Conservation (phyloP, 2,797 vertebrate genomes). For the Pipistrellus pygmaeus region DNA sequence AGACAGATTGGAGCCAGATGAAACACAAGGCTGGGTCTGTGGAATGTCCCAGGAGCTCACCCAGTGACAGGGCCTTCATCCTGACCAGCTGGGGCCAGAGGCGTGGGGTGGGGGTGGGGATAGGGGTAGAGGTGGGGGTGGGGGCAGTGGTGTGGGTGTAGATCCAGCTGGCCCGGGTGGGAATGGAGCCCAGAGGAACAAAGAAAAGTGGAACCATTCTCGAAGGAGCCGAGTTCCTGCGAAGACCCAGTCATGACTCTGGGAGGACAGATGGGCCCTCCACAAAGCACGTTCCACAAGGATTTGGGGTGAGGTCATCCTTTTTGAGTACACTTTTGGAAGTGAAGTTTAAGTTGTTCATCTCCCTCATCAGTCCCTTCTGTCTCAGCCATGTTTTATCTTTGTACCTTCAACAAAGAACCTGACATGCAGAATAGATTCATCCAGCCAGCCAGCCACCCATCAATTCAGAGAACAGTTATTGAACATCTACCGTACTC, state of each 20-base stretch:
- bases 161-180: background rate
- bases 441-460: background rate
- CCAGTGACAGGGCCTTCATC: background rate
- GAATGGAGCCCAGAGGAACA: background rate
- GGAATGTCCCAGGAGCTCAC: background rate
- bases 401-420: background rate
- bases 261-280: background rate
- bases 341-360: conserved; percentile 2
- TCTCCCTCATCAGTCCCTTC: background rate
- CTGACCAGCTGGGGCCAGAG: background rate
- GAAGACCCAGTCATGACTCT: background rate
- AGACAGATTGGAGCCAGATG: background rate
- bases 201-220: background rate
- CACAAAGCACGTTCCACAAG: background rate
- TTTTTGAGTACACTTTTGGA: background rate
- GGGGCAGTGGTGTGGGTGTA: background rate
- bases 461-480: background rate
- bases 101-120: rapidly evolving
- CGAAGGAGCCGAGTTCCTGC: background rate
- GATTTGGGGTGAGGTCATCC: background rate
- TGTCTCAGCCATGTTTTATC: background rate
- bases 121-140: no score
- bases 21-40: background rate
- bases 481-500: background rate
- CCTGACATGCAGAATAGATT: background rate